A percentile compares a stretch with the other conserved stretches of the same genome.
Conservation (phyloP, 2,113 vertebrate genomes). For the Tiliqua scincoides region DNA sequence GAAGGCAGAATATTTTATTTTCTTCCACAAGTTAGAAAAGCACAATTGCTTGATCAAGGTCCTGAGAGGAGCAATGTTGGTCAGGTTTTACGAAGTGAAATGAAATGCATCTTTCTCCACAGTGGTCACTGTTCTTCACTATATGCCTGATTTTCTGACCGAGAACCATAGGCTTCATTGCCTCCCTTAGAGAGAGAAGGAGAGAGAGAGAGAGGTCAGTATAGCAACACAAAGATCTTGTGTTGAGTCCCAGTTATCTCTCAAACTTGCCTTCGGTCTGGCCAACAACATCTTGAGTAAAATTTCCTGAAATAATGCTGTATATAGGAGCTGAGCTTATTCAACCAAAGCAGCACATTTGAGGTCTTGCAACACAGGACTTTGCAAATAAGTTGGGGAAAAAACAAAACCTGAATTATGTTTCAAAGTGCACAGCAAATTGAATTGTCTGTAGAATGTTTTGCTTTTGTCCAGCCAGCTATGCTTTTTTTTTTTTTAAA, state of each 20-base stretch:
- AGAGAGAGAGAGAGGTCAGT: constrained; percentile 7
- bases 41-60: too few relatives aligned
- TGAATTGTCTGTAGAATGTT: background rate
- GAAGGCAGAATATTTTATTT: background rate
- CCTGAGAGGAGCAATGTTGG: background rate
- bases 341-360: background rate
- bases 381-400: background rate
- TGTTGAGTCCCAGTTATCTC: background rate
- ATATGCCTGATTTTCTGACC: constrained; percentile 43
- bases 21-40: background rate
- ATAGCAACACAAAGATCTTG: background rate
- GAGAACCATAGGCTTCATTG: constrained; percentile 35
- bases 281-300: background rate
- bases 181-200: constrained; percentile 61
- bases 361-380: background rate
- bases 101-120: background rate
- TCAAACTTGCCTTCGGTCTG: too few relatives aligned
- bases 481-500: background rate
- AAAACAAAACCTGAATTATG: background rate
- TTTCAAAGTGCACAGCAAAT: background rate
- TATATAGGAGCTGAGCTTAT: background rate
- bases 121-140: constrained; percentile 31
- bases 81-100: background rate
- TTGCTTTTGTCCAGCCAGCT: background rate
- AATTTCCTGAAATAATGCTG: background rate